These are phyloP conservation scores for Rhynchonycteris naso DNA, from an alignment of 2,797 vertebrate genomes.

Conservation along the genomic window DNA sequence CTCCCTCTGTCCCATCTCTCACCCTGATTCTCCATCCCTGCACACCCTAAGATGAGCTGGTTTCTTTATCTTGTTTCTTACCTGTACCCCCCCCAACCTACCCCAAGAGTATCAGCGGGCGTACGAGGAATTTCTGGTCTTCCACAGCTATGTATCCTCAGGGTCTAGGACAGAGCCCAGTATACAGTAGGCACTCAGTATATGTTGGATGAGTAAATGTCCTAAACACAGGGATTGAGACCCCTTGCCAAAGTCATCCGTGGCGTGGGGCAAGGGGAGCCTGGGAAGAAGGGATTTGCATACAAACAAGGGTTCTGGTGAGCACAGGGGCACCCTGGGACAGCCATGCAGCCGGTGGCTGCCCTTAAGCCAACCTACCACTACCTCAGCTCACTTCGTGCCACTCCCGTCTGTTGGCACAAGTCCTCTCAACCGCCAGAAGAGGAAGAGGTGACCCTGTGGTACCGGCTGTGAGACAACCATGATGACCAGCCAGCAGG, in stretches of 20 bases:
- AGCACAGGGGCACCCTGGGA: background rate
- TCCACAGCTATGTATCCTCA: background rate
- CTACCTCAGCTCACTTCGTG: no score
- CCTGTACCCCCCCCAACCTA: background rate
- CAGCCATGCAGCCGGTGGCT: background rate
- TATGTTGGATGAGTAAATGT: background rate
- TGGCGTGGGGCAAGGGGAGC: no score
- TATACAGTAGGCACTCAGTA: background rate
- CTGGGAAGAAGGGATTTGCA: background rate
- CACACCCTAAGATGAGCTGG: background rate
- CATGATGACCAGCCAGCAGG: constrained; percentile 49
- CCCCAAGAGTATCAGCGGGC: background rate
- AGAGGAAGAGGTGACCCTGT: fast-evolving
- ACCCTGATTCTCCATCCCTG: background rate
- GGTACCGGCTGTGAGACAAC: background rate
- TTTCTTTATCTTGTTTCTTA: background rate
- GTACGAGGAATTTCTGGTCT: background rate
- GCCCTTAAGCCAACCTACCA: background rate
- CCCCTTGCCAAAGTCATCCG: background rate
- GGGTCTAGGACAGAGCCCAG: background rate
- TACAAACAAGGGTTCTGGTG: background rate
- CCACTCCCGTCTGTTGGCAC: background rate
- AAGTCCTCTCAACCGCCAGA: background rate
- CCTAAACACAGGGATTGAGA: background rate
- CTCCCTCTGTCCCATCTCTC: background rate